Evolutionary conservation across 2,113 vertebrate species (phyloP).

Genomic region (Myanophis thanlyinensis): DNA sequence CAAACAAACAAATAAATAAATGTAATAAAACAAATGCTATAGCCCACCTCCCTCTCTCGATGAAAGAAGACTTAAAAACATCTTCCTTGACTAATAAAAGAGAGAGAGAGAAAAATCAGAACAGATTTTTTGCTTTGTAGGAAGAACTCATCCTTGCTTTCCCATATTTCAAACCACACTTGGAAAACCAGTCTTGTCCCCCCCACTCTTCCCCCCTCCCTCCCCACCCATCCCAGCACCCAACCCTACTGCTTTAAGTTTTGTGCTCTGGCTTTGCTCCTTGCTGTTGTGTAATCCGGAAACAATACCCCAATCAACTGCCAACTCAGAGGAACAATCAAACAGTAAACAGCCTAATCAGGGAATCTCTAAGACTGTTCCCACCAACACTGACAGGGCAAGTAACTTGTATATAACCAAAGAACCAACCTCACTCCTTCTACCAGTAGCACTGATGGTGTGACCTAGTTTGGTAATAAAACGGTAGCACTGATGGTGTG

Average conservation of each 20-base stretch:
- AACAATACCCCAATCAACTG: too few relatives aligned
- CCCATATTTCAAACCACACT: not conserved
- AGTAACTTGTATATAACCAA: not conserved
- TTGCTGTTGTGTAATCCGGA: not conserved
- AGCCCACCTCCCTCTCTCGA: not conserved
- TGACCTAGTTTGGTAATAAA: not conserved
- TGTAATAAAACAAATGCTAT: too few relatives aligned
- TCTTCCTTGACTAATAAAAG: not conserved
- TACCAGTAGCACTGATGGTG: not conserved
- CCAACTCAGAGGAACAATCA: too few relatives aligned
- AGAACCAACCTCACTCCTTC: not conserved
- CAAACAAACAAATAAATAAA: too few relatives aligned
- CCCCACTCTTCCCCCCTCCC: too few relatives aligned
- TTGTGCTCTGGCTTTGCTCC: not conserved
- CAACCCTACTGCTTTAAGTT: not conserved
- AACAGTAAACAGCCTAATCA: too few relatives aligned
- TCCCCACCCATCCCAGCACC: fast-evolving
- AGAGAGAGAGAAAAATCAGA: not conserved
- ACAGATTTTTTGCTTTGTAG: not conserved
- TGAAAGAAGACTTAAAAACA: not conserved
- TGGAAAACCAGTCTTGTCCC: not conserved
- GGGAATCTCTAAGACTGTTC: too few relatives aligned
- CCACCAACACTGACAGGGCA: too few relatives aligned
- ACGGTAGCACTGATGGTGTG: not conserved
- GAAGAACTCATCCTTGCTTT: not conserved